Percentiles rank a stretch among this genome's conserved stretches.
These are phyloP conservation scores for Sympetrum striolatum DNA, from an alignment of 2,888 invertebrate genomes.

Conservation along the genomic window DNA sequence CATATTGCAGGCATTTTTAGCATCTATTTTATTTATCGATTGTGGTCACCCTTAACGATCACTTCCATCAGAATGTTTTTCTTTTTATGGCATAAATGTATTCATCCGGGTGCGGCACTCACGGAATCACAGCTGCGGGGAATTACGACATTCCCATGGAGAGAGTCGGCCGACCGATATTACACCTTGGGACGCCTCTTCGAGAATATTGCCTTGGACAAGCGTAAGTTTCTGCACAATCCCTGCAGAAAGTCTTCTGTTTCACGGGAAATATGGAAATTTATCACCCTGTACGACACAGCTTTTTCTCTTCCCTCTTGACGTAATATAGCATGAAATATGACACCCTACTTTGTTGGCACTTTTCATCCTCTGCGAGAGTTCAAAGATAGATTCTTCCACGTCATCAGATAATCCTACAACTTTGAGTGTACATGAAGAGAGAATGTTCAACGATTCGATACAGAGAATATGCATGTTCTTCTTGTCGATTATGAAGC, in stretches of 20 bases:
- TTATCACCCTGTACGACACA: neutral
- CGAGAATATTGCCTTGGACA: neutral
- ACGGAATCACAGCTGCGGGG: neutral
- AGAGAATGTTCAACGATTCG: too few relatives aligned
- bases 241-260: neutral
- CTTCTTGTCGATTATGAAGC: too few relatives aligned
- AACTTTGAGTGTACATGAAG: too few relatives aligned
- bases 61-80: neutral
- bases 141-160: neutral
- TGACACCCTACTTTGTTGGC: too few relatives aligned
- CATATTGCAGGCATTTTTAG: too few relatives aligned
- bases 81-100: neutral
- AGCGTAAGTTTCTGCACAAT: neutral
- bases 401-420: too few relatives aligned
- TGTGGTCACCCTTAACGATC: too few relatives aligned
- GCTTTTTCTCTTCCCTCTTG: neutral
- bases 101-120: neutral
- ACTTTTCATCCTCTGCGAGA: too few relatives aligned
- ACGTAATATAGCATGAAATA: neutral
- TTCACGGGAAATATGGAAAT: neutral
- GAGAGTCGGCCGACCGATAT: neutral
- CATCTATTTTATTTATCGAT: too few relatives aligned
- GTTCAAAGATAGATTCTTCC: too few relatives aligned
- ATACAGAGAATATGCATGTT: too few relatives aligned
- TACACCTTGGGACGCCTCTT: neutral